Conservation (phyloP, 2,113 vertebrate genomes). For the Cichladusa arquata region DNA sequence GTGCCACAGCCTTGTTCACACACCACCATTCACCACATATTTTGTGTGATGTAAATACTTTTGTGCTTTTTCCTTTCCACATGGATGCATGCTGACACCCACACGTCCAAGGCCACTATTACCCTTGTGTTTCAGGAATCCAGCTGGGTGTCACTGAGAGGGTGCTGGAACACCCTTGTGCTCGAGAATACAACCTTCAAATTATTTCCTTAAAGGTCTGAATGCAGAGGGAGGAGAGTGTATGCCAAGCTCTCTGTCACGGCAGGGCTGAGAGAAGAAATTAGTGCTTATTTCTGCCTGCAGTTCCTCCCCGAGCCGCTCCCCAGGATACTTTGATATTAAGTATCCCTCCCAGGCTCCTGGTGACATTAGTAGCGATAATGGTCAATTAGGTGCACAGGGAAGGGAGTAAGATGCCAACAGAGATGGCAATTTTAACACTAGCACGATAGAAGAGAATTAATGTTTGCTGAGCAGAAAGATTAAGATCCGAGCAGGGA, state of each 20-base stretch:
- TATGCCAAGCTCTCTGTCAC: neutral
- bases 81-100: neutral
- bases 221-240: neutral
- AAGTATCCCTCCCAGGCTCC: neutral
- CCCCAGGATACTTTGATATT: neutral
- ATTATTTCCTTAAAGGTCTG: neutral
- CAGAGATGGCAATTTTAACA: neutral
- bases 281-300: neutral
- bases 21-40: rapidly evolving
- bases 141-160: neutral
- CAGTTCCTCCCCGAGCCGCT: neutral
- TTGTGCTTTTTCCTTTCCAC: neutral
- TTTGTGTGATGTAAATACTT: rapidly evolving
- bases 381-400: neutral
- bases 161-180: neutral
- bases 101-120: rapidly evolving
- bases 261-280: neutral
- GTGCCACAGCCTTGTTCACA: rapidly evolving
- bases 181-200: neutral
- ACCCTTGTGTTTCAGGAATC: neutral
- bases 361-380: neutral
- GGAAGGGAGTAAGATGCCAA: neutral
- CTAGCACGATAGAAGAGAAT: neutral
- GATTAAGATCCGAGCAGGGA: neutral
- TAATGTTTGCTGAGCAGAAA: neutral